Conservation (phyloP, 2,888 invertebrate genomes). For the Conomelus anceps region DNA sequence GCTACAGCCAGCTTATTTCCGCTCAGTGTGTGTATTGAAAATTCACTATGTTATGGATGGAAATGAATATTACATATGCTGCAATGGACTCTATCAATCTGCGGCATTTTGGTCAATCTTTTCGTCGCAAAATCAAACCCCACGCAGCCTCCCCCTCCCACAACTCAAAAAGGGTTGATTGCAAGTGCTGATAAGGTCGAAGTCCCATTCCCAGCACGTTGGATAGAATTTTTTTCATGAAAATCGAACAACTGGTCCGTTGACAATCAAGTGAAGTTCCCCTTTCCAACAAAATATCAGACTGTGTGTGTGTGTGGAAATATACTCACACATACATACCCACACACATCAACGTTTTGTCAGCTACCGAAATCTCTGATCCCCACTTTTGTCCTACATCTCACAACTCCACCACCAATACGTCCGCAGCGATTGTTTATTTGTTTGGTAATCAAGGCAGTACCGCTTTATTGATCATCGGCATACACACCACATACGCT, state of each 20-base stretch:
- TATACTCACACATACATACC: not conserved
- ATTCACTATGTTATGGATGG: not conserved
- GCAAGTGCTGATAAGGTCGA: not conserved
- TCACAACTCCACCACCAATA: not conserved
- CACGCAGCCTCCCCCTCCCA: too few species aligned
- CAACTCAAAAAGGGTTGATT: too few species aligned
- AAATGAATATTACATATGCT: not conserved
- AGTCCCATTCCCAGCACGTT: not conserved
- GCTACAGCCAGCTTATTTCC: not conserved
- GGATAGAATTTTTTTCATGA: not conserved
- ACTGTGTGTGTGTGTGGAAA: not conserved
- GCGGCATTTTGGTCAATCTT: not conserved
- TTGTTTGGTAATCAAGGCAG: not conserved
- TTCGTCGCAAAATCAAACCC: not conserved
- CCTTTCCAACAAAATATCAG: not conserved
- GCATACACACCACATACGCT: not conserved
- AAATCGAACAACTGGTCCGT: not conserved
- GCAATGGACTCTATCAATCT: not conserved
- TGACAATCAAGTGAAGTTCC: not conserved
- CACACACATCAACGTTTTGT: not conserved
- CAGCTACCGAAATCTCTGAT: not conserved
- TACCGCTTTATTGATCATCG: not conserved
- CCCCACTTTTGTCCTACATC: not conserved
- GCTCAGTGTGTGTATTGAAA: not conserved
- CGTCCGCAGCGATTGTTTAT: not conserved